Evolutionary conservation across 2,797 vertebrate genomes (phyloP), one percentile per base, ranked within the genome.

Genomic region (Pipistrellus pipistrellus): DNA sequence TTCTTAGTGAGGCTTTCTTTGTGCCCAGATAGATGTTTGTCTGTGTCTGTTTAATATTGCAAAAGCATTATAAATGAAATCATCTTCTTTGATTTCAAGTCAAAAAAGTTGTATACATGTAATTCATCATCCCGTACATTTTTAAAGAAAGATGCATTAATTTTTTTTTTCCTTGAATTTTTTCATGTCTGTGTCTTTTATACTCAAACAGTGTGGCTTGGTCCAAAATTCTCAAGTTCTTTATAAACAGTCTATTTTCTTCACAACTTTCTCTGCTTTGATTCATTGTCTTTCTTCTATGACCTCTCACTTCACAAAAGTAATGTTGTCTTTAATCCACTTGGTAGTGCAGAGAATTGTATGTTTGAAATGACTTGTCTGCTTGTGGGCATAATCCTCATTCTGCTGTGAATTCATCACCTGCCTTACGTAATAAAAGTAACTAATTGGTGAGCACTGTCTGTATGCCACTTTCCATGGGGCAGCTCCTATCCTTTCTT

Each of bases 11-110:
- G 4, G 48, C 35, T 87, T 77, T 48, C 64, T 87, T 88, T 59
- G 64, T 15, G 17, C 21, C 13, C 48, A 77, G 14, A 72, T 38
- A 35, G 17, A 64, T 76, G 25, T 57, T 55, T 88, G 44, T 76
- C 23, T 25, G 10, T 85, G 69, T 38, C 23, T 78, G 57, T 59
- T 23, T 41, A 76, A 66, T 84, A 91, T 73, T 75, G 64, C 48
- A 84, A 51, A 48, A n/a, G n/a, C n/a, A 78, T 84, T 91, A 73
- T 41, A 83, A 44, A 78, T 59, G 6, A 71, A 9, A 72, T 62
- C 13, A 10, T 72, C 30, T 68, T 91, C 72, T 80, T 44, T 73
- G 48, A 93, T 88, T 80, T 84, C 55, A 51, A 83, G 35, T 57
- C 27, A 68, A 91, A 35, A 25, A 73, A 83, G 62, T 46, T 59